phyloP scores from a whole-genome alignment of 2,113 vertebrate species.

The Epinephelus cyanopodus region DNA sequence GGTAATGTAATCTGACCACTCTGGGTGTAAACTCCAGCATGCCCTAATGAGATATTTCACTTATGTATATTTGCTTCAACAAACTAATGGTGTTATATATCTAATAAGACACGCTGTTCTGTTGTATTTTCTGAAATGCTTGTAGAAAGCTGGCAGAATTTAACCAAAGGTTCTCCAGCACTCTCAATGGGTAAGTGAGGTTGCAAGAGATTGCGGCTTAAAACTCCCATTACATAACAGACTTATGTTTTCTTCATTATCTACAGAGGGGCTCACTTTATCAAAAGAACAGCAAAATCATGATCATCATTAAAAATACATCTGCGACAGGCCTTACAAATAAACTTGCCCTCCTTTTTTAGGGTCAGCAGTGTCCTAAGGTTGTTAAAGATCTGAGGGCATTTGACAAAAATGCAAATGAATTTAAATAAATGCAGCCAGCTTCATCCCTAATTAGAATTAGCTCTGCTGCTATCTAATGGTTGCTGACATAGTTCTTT shows the following conservation, averaged over 20 bases:
- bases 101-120: conserved; percentile 6
- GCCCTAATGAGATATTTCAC: conserved; percentile 10
- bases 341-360: conserved; percentile 25
- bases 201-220: conserved; percentile 40
- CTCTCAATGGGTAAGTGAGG: not conserved
- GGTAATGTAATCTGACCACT: conserved; percentile 40
- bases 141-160: conserved; percentile 26
- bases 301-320: conserved; percentile 65
- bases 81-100: conserved; percentile 13
- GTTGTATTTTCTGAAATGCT: conserved; percentile 22
- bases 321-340: conserved; percentile 27
- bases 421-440: conserved; percentile 51
- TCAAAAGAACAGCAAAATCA: conserved; percentile 53
- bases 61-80: not conserved
- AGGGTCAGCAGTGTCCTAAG: conserved; percentile 31
- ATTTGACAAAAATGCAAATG: conserved; percentile 42
- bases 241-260: conserved; percentile 60
- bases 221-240: conserved; percentile 58
- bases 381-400: conserved; percentile 34
- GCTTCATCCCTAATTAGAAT: conserved; percentile 33
- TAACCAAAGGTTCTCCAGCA: not conserved
- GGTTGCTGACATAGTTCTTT: conserved; percentile 36
- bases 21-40: conserved; percentile 2
- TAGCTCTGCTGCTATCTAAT: conserved; percentile 22
- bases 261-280: conserved; percentile 45